These are phyloP conservation scores for Erebia palarica DNA, from an alignment of 2,888 invertebrate species.

Conservation along the genomic window DNA sequence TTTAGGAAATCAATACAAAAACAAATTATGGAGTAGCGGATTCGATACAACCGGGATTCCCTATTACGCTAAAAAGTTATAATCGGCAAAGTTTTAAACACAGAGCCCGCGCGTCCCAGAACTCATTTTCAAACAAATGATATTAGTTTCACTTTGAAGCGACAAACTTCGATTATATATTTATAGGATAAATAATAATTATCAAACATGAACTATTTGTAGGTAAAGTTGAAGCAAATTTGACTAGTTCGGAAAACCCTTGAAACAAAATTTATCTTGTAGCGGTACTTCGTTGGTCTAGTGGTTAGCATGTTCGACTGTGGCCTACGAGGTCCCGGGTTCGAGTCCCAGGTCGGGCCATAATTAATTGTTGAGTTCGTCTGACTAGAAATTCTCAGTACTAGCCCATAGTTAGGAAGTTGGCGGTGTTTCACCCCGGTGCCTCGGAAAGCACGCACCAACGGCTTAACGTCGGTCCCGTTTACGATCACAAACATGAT, in stretches of 20 bases:
- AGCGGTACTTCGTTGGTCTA: too few species aligned
- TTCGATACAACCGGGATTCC: conserved; percentile 11
- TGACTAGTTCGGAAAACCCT: background rate
- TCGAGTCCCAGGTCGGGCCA: too few species aligned
- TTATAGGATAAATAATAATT: background rate
- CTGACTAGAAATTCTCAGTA: too few species aligned
- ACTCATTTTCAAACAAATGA: conserved; percentile 27
- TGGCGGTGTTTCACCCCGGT: too few species aligned
- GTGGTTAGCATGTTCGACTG: too few species aligned
- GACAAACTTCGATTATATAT: conserved; percentile 31
- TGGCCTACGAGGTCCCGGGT: too few species aligned
- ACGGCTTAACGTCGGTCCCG: too few species aligned
- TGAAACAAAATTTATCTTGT: too few species aligned
- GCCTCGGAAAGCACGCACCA: too few species aligned
- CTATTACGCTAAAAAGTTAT: conserved; percentile 29
- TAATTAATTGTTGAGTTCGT: too few species aligned
- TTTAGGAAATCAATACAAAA: background rate
- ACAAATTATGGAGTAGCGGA: background rate
- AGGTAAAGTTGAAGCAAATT: background rate
- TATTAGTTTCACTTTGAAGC: conserved; percentile 32
- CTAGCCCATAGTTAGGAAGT: too few species aligned
- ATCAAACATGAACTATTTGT: background rate
- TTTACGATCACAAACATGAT: too few species aligned
- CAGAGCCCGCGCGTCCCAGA: conserved; percentile 10
- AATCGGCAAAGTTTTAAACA: conserved; percentile 37